Evolutionary conservation across 2,797 vertebrate species (phyloP), one percentile per base, ranked within the genome.

Genomic region (Acipenser ruthenus): DNA sequence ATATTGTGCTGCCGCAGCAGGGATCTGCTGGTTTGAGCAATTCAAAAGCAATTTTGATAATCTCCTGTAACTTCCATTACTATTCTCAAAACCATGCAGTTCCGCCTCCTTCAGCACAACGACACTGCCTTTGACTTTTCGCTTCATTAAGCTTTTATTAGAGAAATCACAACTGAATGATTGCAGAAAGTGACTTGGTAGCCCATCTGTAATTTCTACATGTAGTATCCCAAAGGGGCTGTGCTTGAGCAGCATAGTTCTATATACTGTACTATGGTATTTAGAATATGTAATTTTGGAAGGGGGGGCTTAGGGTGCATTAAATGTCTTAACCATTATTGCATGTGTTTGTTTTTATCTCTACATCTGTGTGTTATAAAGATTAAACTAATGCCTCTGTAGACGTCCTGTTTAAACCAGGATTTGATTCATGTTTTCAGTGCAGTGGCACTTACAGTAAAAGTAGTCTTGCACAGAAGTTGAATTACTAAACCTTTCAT

Each of bases 121-220:
- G 61, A 62, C 68, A 61, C 71, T 80, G 70, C 55, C 6, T 67
- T 83, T 84, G 75, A 77, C 76, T 79, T 76, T 76, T 70, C 76
- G 72, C 78, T 80, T 80, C 80, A 81, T 85, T 84, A 82, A 82
- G 73, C 6, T 69, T 79, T 82, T 75, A 75, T 83, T 84, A 80
- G 65, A 75, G 70, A 78, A 76, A 77, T 78, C 66, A 75, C 77
- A 86, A 79, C 68, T 69, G 77, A 74, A 78, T 73, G 68, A 74
- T 69, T 71, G 64, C 71, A 66, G 59, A 60, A 78, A 74, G 70
- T 67, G 13, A 23, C 62, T 75, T 67, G 62, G 62, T 74, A 75
- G 71, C 51, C 76, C 69, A 71, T 75, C 68, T 67, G 37, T 71
- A 63, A 1, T 61, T 66, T 77, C 70, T 58, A 71, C 62, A 67